Evolutionary conservation across 2,888 invertebrate genomes (phyloP).

Genomic region (Pyralis farinalis): DNA sequence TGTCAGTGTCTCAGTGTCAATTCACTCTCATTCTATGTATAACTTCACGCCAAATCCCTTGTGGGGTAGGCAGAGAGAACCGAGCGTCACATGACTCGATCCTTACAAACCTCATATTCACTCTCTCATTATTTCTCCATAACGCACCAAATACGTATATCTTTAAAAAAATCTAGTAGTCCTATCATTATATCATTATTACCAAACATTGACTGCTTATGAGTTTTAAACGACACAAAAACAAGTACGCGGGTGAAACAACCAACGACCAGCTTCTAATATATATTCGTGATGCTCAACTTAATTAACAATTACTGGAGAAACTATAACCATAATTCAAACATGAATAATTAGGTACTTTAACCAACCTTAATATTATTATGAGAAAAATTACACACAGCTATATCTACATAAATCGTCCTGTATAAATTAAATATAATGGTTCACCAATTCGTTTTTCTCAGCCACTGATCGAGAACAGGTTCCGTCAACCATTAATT

Average conservation of each 20-base stretch:
- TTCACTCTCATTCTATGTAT: no score
- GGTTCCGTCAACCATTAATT: slow-evolving; percentile 62
- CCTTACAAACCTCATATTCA: no score
- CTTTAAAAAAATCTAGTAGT: no score
- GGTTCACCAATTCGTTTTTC: slow-evolving; percentile 57
- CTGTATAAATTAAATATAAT: slow-evolving; percentile 70
- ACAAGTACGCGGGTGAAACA: slow-evolving; percentile 7
- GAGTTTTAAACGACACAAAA: slow-evolving; percentile 8
- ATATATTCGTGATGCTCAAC: slow-evolving; percentile 30
- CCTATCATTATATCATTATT: no score
- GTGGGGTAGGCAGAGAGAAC: no score
- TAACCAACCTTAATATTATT: slow-evolving; percentile 40
- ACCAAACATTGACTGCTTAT: neutral
- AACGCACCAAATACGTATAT: no score
- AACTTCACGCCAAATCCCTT: no score
- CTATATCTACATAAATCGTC: slow-evolving; percentile 60
- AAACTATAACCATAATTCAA: slow-evolving; percentile 55
- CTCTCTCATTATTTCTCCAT: no score
- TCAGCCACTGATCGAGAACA: slow-evolving; percentile 51
- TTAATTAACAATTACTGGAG: slow-evolving; percentile 35
- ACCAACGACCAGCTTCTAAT: slow-evolving; percentile 15
- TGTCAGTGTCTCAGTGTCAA: no score
- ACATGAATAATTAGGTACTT: slow-evolving; percentile 44
- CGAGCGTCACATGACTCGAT: no score
- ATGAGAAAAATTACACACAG: slow-evolving; percentile 57